phyloP scores from a whole-genome alignment of 2,797 vertebrate species.

The Notamacropus eugenii region DNA sequence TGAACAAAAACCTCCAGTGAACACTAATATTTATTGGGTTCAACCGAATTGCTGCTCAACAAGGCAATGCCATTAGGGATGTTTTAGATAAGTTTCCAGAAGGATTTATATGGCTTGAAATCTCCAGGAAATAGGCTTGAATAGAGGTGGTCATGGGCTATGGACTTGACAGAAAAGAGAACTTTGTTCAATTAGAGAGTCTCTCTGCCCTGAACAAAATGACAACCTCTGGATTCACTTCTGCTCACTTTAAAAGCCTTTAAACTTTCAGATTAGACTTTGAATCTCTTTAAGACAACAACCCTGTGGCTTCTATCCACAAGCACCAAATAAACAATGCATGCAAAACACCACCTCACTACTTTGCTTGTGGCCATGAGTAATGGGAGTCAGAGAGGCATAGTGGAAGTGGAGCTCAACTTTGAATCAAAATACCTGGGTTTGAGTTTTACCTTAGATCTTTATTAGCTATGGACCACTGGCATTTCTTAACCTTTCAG shows the following conservation, averaged over 20 bases:
- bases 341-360: neutral
- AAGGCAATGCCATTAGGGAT: neutral
- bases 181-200: neutral
- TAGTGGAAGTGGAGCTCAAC: neutral
- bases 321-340: neutral
- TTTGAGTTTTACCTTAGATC: neutral
- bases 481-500: neutral
- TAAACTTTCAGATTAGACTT: neutral
- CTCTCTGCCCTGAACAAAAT: neutral
- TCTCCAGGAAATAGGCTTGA: neutral
- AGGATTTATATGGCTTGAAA: neutral
- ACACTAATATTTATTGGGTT: neutral
- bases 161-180: neutral
- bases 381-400: neutral
- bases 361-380: neutral
- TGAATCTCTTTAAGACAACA: neutral
- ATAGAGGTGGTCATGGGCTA: neutral
- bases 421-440: neutral
- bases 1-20: neutral
- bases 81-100: neutral
- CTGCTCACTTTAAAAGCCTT: neutral
- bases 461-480: neutral
- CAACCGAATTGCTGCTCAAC: neutral
- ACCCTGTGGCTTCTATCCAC: neutral
- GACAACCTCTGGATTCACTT: neutral